Percentiles rank a stretch among this genome's conserved stretches.
Conservation (phyloP, 1,140 invertebrate species). For the Trichonephila inaurata region DNA sequence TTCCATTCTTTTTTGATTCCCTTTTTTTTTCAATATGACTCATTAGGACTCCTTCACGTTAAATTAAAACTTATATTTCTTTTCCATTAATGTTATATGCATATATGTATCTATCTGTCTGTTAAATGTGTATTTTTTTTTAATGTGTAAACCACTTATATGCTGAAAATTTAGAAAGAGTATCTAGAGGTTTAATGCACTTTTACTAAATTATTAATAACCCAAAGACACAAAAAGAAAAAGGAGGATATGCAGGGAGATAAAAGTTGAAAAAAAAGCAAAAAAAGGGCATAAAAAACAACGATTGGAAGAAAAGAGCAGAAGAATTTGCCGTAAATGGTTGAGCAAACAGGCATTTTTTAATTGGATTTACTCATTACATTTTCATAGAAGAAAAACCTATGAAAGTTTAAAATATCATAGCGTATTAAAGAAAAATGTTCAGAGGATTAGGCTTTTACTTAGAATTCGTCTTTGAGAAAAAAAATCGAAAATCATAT, state of each 20-base stretch:
- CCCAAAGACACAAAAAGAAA: slow-evolving; percentile 28
- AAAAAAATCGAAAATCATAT: slow-evolving; percentile 25
- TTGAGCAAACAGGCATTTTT: slow-evolving; percentile 72
- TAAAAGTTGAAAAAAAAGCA: slow-evolving; percentile 43
- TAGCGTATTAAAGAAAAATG: slow-evolving; percentile 41
- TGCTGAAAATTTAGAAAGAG: slow-evolving; percentile 49
- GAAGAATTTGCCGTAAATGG: slow-evolving; percentile 64
- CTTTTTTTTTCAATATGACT: slow-evolving; percentile 40
- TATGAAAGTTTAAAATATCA: slow-evolving; percentile 69
- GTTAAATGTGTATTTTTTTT: slow-evolving; percentile 59
- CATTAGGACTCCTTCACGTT: slow-evolving; percentile 70
- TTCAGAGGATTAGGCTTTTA: slow-evolving; percentile 43
- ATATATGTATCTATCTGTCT: background rate
- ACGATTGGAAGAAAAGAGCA: background rate
- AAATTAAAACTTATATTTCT: slow-evolving; percentile 76
- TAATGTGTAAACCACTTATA: slow-evolving; percentile 65
- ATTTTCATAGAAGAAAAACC: slow-evolving; percentile 71
- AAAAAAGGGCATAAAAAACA: slow-evolving; percentile 34
- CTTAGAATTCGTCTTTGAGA: slow-evolving; percentile 19
- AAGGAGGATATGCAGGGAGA: slow-evolving; percentile 33
- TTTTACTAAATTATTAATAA: slow-evolving; percentile 76
- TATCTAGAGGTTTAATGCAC: slow-evolving; percentile 58
- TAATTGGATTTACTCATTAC: slow-evolving; percentile 69
- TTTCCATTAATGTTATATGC: slow-evolving; percentile 70
- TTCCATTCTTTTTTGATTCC: slow-evolving; percentile 30